phyloP scores from a whole-genome alignment of 2,113 vertebrate species.

The Oceanites oceanicus region DNA sequence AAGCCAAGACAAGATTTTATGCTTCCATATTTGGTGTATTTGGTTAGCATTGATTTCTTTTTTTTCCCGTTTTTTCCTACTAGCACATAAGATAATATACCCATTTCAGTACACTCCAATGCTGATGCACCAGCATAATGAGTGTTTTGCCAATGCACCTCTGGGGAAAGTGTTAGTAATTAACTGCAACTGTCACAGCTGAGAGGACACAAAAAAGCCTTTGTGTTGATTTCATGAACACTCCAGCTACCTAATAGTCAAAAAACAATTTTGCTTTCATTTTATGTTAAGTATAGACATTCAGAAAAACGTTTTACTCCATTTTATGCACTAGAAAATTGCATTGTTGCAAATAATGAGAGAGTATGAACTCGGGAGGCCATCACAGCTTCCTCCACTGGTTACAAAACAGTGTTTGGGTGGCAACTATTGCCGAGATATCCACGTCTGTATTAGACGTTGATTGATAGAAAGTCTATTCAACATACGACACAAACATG shows the following conservation, averaged over 20 bases:
- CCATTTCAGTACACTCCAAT: not conserved
- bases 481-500: not conserved
- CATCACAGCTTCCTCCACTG: not conserved
- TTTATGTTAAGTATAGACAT: not conserved
- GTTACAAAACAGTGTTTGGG: not conserved
- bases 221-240: not conserved
- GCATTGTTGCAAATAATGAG: not conserved
- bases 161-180: not conserved
- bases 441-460: not conserved
- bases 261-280: not conserved
- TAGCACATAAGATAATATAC: not conserved
- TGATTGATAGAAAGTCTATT: too few relatives aligned
- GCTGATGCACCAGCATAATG: not conserved
- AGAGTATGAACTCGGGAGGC: not conserved
- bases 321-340: not conserved
- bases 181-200: not conserved
- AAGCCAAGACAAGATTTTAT: not conserved
- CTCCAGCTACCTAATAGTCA: not conserved
- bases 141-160: not conserved
- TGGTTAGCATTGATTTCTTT: not conserved
- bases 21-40: not conserved
- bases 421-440: not conserved
- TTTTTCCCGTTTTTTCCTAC: not conserved
- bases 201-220: slow-evolving; percentile 3
- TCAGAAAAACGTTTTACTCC: not conserved